Evolutionary conservation across 2,797 vertebrate genomes (phyloP), one percentile per base, ranked within the genome.

Genomic region (Tympanoctomys barrerae): DNA sequence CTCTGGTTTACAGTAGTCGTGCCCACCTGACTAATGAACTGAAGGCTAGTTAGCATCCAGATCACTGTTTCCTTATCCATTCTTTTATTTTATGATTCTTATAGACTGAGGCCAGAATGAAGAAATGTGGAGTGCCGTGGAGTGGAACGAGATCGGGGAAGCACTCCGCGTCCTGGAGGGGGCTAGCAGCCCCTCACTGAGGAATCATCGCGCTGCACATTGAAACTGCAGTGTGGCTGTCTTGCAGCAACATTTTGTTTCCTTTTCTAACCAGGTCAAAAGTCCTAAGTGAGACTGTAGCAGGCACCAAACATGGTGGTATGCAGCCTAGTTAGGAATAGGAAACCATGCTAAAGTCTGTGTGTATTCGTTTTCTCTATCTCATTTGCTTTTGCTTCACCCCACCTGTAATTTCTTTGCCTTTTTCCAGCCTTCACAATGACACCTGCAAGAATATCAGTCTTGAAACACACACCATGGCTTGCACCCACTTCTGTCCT

Each of bases 401-500:
- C 59, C 95, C 97, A 97, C 97, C 96, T 93, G 89, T 87, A 92
- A 97, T 86, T 97, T 95, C 92, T 96, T 97, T 98, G 92, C 86
- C 86, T 97, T 98, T 98, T 33, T 61, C 96, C 96, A 94, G 94
- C 46, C 93, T 97, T 94, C 59, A 10, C 2, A 49, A 61, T 87
- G 79, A 80, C 64, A 98, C 95, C 96, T 97, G 92, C 96, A 97
- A 94, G 89, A 96, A 93, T 75, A 88, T 96, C 68, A 46, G 59
- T 93, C 93, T 96, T 94, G 66, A 96, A 94, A 95, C 4, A 0
- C 2, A n/a, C 70, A 96, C 87, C 87, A 33, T 61, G 96, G 96
- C 84, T 97, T 42, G 2, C 91, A 96, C 97, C 95, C 96, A 96
- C 98, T 98, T 98, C 98, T 98, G 98, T 97, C 83, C 64, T 64